Percentiles rank a stretch among this genome's conserved stretches.
These are phyloP conservation scores for Oreotrochilus melanogaster DNA, from an alignment of 2,113 vertebrate species.

Conservation along the genomic window DNA sequence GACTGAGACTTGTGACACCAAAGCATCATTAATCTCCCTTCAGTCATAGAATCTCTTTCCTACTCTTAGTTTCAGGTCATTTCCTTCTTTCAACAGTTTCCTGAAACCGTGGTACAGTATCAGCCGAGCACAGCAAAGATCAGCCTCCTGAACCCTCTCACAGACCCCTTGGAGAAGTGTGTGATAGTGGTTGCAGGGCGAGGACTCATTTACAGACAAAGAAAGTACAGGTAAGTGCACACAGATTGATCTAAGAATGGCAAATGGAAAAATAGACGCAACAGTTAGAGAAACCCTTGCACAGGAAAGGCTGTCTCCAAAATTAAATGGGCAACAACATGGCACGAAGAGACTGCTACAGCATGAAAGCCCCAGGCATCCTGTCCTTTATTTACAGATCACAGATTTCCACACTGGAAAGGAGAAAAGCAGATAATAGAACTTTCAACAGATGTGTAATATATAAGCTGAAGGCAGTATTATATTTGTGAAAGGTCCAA, in stretches of 20 bases:
- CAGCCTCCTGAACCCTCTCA: constrained; percentile 77
- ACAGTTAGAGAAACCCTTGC: neutral
- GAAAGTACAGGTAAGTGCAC: constrained; percentile 69
- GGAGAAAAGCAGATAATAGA: neutral
- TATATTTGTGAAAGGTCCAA: neutral
- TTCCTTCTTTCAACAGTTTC: constrained; percentile 69
- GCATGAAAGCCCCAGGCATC: neutral
- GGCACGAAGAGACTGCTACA: neutral
- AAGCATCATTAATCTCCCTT: neutral
- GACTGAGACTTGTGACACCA: neutral
- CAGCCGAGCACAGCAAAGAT: constrained; percentile 46
- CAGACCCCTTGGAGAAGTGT: constrained; percentile 71
- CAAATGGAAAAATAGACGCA: neutral
- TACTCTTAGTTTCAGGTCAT: neutral
- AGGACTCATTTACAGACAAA: constrained; percentile 77
- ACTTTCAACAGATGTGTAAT: neutral
- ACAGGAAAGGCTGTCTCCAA: neutral
- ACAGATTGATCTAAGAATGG: neutral
- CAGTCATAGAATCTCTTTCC: neutral
- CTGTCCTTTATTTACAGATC: neutral
- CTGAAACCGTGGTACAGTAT: constrained; percentile 35
- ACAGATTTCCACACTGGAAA: neutral
- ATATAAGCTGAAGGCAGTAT: neutral
- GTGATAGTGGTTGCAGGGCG: constrained; percentile 74
- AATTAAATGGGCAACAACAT: neutral